phyloP scores from a whole-genome alignment of 2,113 vertebrate species.

The Corythornis vintsioides region DNA sequence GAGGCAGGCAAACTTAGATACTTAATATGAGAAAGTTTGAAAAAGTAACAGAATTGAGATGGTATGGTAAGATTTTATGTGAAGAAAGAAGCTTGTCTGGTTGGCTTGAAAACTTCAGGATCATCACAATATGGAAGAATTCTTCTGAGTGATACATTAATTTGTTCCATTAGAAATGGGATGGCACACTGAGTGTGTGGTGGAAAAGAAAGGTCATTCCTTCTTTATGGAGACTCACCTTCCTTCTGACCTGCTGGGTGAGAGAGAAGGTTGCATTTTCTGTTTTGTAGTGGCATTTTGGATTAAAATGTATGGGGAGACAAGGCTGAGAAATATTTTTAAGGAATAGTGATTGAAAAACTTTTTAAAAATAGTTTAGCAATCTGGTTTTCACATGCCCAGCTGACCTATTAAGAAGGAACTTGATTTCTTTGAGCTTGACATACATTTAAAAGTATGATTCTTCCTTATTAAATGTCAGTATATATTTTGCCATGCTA shows the following conservation, averaged over 20 bases:
- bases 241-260: neutral
- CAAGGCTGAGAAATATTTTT: neutral
- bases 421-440: neutral
- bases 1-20: neutral
- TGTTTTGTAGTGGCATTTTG: neutral
- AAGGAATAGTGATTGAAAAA: neutral
- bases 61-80: neutral
- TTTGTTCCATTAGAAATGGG: neutral
- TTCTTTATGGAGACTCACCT: neutral
- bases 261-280: neutral
- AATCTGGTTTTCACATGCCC: neutral
- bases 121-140: neutral
- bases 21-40: neutral
- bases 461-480: neutral
- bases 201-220: neutral
- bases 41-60: neutral
- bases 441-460: neutral
- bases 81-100: neutral
- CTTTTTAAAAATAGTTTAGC: neutral
- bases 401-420: neutral
- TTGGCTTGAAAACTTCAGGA: neutral
- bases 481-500: neutral
- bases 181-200: no score
- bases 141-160: neutral
- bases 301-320: neutral